phyloP scores from a whole-genome alignment of 2,888 invertebrate species.

The Eupeodes latifasciatus region DNA sequence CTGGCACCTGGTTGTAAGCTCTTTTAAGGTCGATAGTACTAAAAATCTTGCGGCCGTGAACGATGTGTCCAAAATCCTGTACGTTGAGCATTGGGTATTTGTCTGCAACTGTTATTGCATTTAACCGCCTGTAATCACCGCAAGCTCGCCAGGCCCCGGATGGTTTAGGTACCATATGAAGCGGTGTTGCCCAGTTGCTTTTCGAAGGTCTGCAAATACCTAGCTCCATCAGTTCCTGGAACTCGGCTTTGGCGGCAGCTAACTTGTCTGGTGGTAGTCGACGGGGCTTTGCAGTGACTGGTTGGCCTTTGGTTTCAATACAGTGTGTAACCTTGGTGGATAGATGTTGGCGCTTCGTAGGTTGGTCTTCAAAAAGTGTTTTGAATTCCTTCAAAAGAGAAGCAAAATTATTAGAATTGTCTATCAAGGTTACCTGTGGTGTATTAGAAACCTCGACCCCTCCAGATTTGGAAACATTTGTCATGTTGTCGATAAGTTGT shows the following conservation, averaged over 20 bases:
- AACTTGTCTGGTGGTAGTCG: conserved; percentile 19
- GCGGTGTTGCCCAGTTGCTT: conserved; percentile 6
- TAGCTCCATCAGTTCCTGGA: conserved; percentile 18
- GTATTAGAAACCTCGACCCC: too few species aligned
- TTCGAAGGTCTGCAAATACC: conserved; percentile 19
- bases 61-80: background rate
- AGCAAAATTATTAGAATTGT: too few species aligned
- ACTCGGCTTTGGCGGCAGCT: conserved; percentile 5
- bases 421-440: too few species aligned
- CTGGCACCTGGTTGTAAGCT: conserved; percentile 13
- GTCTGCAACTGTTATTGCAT: background rate
- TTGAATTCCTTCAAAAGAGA: too few species aligned
- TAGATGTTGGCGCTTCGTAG: background rate
- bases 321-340: conserved; percentile 1
- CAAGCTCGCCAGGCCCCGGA: background rate
- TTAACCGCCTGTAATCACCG: background rate
- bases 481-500: too few species aligned
- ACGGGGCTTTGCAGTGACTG: conserved; percentile 10
- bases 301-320: conserved; percentile 24
- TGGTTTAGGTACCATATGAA: conserved; percentile 4
- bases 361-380: conserved; percentile 2
- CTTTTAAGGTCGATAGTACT: background rate
- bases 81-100: conserved; percentile 1
- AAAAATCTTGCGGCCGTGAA: background rate
- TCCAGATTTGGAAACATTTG: too few species aligned